Conservation (phyloP, 2,113 vertebrate species). For the Lycaon pictus region DNA sequence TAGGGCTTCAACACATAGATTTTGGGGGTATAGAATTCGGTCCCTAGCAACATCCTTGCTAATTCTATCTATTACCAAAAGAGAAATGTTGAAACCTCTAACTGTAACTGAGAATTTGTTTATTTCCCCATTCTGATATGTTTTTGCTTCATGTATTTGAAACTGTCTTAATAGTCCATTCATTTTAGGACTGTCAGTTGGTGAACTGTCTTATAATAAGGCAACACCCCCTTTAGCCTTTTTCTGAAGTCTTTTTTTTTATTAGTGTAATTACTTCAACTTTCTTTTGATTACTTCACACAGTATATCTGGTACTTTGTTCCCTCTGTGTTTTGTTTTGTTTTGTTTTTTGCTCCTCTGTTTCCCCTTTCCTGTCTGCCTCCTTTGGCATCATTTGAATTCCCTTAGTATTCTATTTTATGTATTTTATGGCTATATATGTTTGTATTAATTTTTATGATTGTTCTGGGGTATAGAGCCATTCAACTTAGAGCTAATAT, state of each 20-base stretch:
- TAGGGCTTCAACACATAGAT: not conserved
- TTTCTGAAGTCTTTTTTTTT: not conserved
- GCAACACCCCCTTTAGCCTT: not conserved
- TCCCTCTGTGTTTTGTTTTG: not conserved
- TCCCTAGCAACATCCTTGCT: not conserved
- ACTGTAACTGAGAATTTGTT: not conserved
- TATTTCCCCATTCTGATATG: not conserved
- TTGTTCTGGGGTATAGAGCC: not conserved
- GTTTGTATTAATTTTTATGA: not conserved
- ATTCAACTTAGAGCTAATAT: not conserved
- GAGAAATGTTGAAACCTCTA: not conserved
- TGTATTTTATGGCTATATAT: not conserved
- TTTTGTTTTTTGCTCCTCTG: not conserved
- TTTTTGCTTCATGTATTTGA: not conserved
- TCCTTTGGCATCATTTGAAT: slow-evolving; percentile 19
- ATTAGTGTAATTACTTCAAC: not conserved
- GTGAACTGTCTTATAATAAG: not conserved
- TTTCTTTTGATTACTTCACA: not conserved
- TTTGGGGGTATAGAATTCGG: not conserved
- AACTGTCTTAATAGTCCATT: not conserved
- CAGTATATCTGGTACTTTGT: not conserved
- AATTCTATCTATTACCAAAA: not conserved
- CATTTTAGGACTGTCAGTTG: not conserved
- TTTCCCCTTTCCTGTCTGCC: not conserved
- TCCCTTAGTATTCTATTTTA: slow-evolving; percentile 19